Conservation (phyloP, 2,888 invertebrate genomes). For the Ophion ellenae region DNA sequence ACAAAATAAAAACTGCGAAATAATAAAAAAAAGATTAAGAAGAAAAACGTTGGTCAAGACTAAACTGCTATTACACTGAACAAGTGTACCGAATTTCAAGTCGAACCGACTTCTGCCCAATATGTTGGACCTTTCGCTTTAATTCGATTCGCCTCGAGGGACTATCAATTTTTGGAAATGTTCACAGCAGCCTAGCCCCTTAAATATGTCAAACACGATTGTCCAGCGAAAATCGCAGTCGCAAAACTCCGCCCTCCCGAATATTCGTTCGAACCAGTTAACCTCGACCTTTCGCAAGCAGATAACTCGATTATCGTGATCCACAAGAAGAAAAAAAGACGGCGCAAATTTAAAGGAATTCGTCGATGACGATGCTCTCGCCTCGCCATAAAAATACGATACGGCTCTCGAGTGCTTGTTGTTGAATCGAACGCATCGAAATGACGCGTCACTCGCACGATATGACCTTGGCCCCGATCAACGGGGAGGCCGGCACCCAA, state of each 20-base stretch:
- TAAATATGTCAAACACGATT: neutral
- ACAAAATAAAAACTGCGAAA: too few species aligned
- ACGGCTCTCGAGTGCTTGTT: neutral
- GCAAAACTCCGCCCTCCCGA: neutral
- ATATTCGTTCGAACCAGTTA: constrained; percentile 16
- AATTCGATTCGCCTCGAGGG: too few species aligned
- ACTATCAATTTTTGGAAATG: too few species aligned
- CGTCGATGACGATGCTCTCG: neutral
- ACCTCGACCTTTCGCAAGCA: constrained; percentile 49
- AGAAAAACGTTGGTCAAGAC: too few species aligned
- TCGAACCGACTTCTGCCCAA: too few species aligned
- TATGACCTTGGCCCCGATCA: constrained; percentile 57
- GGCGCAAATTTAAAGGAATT: neutral
- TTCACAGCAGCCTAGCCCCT: too few species aligned
- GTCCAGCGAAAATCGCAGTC: neutral
- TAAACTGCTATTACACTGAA: too few species aligned
- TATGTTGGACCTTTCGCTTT: too few species aligned
- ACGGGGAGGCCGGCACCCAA: constrained; percentile 2
- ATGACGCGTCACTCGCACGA: constrained; percentile 44
- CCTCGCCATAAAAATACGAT: constrained; percentile 1
- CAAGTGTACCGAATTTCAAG: too few species aligned
- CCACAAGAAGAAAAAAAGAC: neutral
- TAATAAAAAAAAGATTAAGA: too few species aligned
- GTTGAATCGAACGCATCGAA: constrained; percentile 43
- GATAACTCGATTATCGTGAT: constrained; percentile 12